Evolutionary conservation across 2,113 vertebrate genomes (phyloP).

Genomic region (Corythoichthys haematopterus): DNA sequence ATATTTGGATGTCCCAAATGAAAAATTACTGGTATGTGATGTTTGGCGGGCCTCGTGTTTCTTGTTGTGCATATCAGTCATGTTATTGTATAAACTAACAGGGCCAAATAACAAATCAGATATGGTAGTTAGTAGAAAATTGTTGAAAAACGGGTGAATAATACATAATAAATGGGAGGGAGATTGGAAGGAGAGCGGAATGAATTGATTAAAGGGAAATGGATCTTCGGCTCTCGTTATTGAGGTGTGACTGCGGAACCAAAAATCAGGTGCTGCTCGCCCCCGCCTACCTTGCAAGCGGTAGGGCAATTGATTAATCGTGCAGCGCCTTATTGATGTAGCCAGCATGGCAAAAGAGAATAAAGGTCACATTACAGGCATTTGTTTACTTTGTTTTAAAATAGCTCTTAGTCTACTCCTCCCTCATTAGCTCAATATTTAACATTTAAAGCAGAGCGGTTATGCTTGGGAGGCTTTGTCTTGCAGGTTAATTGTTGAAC

Average conservation of each 20-base stretch:
- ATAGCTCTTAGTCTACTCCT: constrained; percentile 22
- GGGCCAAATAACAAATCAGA: constrained; percentile 74
- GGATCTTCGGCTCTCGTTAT: constrained; percentile 56
- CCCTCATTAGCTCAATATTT: constrained; percentile 27
- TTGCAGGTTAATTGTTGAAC: neutral
- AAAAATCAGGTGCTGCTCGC: constrained; percentile 38
- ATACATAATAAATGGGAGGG: constrained; percentile 74
- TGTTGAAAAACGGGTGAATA: constrained; percentile 68
- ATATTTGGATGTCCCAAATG: neutral
- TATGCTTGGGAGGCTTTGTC: neutral
- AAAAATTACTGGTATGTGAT: neutral
- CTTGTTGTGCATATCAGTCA: constrained; percentile 60
- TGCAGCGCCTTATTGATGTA: constrained; percentile 40
- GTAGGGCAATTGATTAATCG: constrained; percentile 40
- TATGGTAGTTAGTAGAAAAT: constrained; percentile 70
- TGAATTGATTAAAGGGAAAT: constrained; percentile 74
- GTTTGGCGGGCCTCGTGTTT: constrained; percentile 37
- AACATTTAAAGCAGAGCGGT: constrained; percentile 9
- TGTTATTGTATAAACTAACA: constrained; percentile 74
- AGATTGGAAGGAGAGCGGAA: constrained; percentile 67
- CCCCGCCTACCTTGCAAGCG: neutral
- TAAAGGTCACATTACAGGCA: constrained; percentile 32
- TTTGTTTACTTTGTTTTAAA: constrained; percentile 38
- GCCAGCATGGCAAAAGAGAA: constrained; percentile 25
- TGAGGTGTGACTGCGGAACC: constrained; percentile 56